These are phyloP conservation scores for Holacanthella duospinosa DNA, from an alignment of 2,888 invertebrate species.

Conservation along the genomic window DNA sequence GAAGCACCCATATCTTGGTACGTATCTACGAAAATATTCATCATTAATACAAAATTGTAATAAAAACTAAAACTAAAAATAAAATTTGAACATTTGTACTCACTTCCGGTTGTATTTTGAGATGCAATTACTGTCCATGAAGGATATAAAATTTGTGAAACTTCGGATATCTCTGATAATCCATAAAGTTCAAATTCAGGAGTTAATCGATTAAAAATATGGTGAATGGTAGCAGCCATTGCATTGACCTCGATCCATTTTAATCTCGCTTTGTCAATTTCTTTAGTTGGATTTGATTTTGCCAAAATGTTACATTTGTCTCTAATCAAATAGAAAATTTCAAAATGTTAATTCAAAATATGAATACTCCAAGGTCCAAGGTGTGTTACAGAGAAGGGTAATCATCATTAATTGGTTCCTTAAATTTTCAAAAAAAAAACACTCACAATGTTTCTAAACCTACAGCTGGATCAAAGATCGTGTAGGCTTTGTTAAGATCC, in stretches of 20 bases:
- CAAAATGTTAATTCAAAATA: not conserved
- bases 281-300: not conserved
- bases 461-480: not conserved
- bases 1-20: slow-evolving; percentile 5
- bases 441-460: not conserved
- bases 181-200: slow-evolving; percentile 12
- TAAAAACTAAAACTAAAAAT: not conserved
- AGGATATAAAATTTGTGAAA: slow-evolving; percentile 10
- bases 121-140: slow-evolving; percentile 7
- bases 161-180: slow-evolving; percentile 8
- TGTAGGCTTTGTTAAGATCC: not conserved
- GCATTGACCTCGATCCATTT: slow-evolving; percentile 20
- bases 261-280: slow-evolving; percentile 10
- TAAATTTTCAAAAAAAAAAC: not conserved
- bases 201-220: slow-evolving; percentile 15
- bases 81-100: not conserved
- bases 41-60: not conserved
- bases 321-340: not conserved
- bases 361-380: too few species aligned
- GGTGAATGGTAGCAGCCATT: slow-evolving; percentile 14
- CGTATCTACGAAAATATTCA: not conserved
- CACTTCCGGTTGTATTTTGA: slow-evolving; percentile 9
- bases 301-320: slow-evolving; percentile 10
- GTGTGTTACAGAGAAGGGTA: too few species aligned
- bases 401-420: too few species aligned